Conservation (phyloP, 2,888 invertebrate species). For the Netelia fuscicornis region DNA sequence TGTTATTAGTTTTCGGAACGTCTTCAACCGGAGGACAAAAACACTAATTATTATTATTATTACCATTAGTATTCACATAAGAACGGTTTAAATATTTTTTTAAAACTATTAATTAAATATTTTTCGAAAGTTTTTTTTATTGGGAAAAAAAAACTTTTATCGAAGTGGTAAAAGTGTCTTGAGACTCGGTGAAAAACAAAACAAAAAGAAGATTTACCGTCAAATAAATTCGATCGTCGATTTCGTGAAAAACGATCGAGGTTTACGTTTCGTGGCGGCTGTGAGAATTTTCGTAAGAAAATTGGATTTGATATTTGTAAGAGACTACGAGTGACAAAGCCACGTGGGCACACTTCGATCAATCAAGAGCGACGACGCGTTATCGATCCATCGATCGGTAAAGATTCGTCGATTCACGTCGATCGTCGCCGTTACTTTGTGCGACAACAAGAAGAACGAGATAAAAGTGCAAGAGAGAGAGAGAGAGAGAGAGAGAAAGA, state of each 20-base stretch:
- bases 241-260: neutral
- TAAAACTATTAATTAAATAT: too few species aligned
- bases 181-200: neutral
- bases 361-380: conserved; percentile 11
- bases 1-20: neutral
- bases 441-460: conserved; percentile 8
- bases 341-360: conserved; percentile 41
- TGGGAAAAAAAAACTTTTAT: neutral
- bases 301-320: conserved; percentile 24
- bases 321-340: neutral
- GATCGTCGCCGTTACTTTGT: conserved; percentile 10
- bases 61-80: neutral
- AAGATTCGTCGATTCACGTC: conserved; percentile 13
- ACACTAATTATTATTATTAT: conserved; percentile 31
- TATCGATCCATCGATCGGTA: neutral
- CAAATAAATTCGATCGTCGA: neutral
- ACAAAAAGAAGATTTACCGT: neutral
- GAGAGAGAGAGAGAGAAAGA: conserved; percentile 6
- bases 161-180: neutral
- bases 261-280: neutral
- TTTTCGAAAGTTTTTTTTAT: too few species aligned
- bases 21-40: conserved; percentile 53
- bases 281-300: neutral
- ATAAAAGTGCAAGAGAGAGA: neutral
- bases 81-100: too few species aligned